Conservation (phyloP, 2,888 invertebrate genomes). For the Caenorhabditis zanzibari region DNA sequence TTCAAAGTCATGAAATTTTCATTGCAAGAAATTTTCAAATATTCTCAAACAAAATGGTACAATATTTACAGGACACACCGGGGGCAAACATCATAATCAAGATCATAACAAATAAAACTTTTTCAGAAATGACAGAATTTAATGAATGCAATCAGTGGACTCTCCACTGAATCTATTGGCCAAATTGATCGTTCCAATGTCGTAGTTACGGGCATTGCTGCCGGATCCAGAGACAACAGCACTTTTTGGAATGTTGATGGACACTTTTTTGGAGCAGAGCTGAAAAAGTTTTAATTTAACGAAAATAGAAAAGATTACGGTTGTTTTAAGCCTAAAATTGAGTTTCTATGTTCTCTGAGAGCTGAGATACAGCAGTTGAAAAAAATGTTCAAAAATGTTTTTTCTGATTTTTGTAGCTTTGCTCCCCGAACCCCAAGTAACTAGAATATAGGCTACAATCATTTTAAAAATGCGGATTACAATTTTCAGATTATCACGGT, state of each 20-base stretch:
- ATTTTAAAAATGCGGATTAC: no score
- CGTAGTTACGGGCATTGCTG: slow-evolving; percentile 37
- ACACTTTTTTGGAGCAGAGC: slow-evolving; percentile 61
- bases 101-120: neutral
- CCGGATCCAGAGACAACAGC: slow-evolving; percentile 42
- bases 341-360: neutral
- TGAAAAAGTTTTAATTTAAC: slow-evolving; percentile 26
- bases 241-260: slow-evolving; percentile 56
- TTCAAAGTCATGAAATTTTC: neutral
- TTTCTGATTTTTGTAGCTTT: no score
- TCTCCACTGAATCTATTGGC: slow-evolving; percentile 55
- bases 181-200: slow-evolving; percentile 61
- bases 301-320: neutral
- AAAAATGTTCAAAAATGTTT: neutral
- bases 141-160: slow-evolving; percentile 60
- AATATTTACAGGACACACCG: slow-evolving; percentile 1
- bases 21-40: slow-evolving; percentile 5
- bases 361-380: neutral
- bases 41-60: neutral
- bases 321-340: neutral
- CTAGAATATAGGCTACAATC: no score
- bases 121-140: slow-evolving; percentile 6
- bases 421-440: no score
- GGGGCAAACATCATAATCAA: neutral
- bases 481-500: no score